phyloP scores from a whole-genome alignment of 2,113 vertebrate genomes.

The Natator depressus region DNA sequence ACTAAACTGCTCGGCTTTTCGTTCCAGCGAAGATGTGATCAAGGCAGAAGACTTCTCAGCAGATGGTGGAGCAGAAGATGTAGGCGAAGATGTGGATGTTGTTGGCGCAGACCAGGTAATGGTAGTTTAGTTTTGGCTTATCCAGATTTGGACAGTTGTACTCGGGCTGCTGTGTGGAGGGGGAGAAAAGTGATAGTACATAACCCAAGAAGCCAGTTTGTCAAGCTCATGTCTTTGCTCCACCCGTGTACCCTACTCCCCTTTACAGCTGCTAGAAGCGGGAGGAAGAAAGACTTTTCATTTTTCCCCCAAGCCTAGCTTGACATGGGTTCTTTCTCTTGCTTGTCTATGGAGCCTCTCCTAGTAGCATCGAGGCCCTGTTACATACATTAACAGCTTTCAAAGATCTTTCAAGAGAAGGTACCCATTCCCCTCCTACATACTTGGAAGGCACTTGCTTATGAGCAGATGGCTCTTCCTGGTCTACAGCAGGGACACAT shows the following conservation, averaged over 20 bases:
- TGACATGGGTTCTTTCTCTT: background rate
- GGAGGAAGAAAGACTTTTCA: background rate
- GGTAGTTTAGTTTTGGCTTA: background rate
- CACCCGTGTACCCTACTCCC: background rate
- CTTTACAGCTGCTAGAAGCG: background rate
- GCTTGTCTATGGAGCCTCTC: background rate
- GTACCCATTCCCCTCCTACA: background rate
- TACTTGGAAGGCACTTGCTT: background rate
- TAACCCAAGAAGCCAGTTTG: background rate
- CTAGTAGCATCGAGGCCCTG: background rate
- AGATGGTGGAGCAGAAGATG: slow-evolving; percentile 1
- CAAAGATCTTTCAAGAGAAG: background rate
- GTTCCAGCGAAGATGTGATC: slow-evolving; percentile 46
- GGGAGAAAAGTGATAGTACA: background rate
- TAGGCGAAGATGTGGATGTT: slow-evolving; percentile 56
- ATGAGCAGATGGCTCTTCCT: background rate
- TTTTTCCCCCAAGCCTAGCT: background rate
- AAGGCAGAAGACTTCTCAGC: slow-evolving; percentile 27
- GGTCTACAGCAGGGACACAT: background rate
- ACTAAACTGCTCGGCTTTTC: background rate
- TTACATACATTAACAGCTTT: background rate
- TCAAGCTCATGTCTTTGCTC: background rate
- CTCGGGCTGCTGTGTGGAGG: background rate
- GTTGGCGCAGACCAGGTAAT: slow-evolving; percentile 65
- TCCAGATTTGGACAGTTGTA: background rate